A percentile compares a stretch with the other conserved stretches of the same genome.
These are phyloP conservation scores for Chironomus striatipennis DNA, from an alignment of 1,140 invertebrate genomes.

Conservation along the genomic window DNA sequence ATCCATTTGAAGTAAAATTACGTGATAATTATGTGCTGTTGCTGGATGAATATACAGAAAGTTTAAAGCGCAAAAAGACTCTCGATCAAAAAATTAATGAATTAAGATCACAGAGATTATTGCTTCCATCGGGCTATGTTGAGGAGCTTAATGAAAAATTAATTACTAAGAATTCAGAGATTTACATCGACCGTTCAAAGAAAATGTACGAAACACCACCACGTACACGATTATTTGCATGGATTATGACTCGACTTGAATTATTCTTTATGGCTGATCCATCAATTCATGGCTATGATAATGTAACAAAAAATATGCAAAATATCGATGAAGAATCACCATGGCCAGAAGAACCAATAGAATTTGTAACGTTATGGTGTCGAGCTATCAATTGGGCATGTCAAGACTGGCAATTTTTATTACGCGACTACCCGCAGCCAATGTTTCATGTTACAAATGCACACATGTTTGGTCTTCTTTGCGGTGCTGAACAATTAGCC, in stretches of 20 bases:
- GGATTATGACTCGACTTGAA: conserved; percentile 68
- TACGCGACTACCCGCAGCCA: conserved; percentile 95
- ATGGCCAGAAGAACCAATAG: conserved; percentile 82
- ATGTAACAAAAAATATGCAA: conserved; percentile 60
- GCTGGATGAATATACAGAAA: conserved; percentile 94
- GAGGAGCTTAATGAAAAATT: conserved; percentile 82
- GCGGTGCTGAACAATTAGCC: conserved; percentile 81
- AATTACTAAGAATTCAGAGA: conserved; percentile 83
- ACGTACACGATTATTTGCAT: conserved; percentile 69
- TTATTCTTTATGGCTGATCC: conserved; percentile 81
- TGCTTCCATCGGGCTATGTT: conserved; percentile 76
- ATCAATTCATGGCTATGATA: conserved; percentile 72
- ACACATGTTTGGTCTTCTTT: conserved; percentile 79
- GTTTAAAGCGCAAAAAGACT: conserved; percentile 81
- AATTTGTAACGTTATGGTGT: conserved; percentile 91
- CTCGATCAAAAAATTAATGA: conserved; percentile 67
- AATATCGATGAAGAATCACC: conserved; percentile 78
- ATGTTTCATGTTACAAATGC: conserved; percentile 74
- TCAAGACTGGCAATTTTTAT: conserved; percentile 72
- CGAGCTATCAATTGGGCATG: conserved; percentile 72
- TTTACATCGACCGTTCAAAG: conserved; percentile 87
- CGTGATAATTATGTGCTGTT: conserved; percentile 92
- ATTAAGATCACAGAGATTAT: conserved; percentile 67
- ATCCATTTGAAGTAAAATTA: conserved; percentile 95
- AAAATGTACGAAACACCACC: conserved; percentile 67